Evolutionary conservation across 2,113 vertebrate species (phyloP).

Genomic region (rat (Rattus norvegicus)): DNA sequence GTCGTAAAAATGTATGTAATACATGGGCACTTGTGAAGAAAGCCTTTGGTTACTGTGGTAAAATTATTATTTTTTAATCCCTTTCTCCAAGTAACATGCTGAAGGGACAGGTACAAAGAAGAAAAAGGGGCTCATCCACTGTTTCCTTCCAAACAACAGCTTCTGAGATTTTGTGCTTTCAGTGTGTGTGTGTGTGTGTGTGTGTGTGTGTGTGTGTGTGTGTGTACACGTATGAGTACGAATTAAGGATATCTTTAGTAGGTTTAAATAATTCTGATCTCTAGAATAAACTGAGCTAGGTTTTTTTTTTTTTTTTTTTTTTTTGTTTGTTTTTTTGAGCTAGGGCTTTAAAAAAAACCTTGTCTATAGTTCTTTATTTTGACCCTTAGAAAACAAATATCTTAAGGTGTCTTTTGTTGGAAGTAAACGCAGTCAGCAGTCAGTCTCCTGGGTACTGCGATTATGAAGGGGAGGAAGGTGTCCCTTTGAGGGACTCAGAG

Average conservation of each 20-base stretch:
- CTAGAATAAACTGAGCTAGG: background rate
- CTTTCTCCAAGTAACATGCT: background rate
- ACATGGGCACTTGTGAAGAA: background rate
- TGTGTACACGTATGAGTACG: no score
- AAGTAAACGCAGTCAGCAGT: background rate
- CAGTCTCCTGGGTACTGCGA: background rate
- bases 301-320: background rate
- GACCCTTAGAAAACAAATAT: background rate
- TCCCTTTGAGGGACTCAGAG: no score
- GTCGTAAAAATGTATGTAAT: background rate
- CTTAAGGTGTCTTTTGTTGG: background rate
- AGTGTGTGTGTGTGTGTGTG: background rate
- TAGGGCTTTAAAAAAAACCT: background rate
- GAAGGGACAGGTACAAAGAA: background rate
- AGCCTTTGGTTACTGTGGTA: background rate
- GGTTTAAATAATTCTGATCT: background rate
- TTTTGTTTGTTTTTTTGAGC: no score
- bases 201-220: background rate
- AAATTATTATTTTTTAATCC: background rate
- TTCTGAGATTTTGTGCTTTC: background rate
- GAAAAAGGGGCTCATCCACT: fast-evolving
- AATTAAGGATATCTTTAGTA: background rate
- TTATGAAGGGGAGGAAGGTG: background rate
- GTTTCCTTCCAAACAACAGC: background rate
- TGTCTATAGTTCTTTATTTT: background rate